phyloP scores from a whole-genome alignment of 1,140 invertebrate species.

The Camponotus vicinus region DNA sequence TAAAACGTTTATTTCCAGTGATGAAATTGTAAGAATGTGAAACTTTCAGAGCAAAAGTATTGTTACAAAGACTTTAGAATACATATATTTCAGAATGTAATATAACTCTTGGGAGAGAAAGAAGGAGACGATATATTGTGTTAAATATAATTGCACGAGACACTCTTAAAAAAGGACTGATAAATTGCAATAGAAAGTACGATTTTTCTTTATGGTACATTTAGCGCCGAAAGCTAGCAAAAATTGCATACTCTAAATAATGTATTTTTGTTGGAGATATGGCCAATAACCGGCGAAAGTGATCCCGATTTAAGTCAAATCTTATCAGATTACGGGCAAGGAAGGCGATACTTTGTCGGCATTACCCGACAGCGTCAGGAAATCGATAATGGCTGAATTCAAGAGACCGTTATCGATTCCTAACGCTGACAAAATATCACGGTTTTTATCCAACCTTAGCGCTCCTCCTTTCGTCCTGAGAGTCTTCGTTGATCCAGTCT shows the following conservation, averaged over 20 bases:
- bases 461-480: constrained; percentile 12
- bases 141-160: not conserved
- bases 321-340: constrained; percentile 25
- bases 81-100: not conserved
- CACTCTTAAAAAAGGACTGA: not conserved
- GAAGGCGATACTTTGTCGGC: constrained; percentile 24
- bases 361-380: not conserved
- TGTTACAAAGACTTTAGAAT: not conserved
- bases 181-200: not conserved
- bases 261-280: not conserved
- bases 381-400: constrained; percentile 39
- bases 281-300: not conserved
- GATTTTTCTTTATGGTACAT: not conserved
- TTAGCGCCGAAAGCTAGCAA: not conserved
- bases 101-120: not conserved
- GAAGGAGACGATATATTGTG: not conserved
- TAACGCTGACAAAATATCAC: constrained; percentile 43
- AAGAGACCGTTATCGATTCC: constrained; percentile 36
- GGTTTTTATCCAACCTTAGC: constrained; percentile 26
- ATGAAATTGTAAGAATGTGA: not conserved
- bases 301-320: constrained; percentile 18
- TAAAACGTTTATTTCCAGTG: not conserved
- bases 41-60: not conserved
- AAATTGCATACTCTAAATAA: constrained; percentile 4
- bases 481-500: constrained; percentile 25